These are phyloP conservation scores for Microtus oregoni DNA, from an alignment of 2,113 vertebrate genomes.

Conservation along the genomic window DNA sequence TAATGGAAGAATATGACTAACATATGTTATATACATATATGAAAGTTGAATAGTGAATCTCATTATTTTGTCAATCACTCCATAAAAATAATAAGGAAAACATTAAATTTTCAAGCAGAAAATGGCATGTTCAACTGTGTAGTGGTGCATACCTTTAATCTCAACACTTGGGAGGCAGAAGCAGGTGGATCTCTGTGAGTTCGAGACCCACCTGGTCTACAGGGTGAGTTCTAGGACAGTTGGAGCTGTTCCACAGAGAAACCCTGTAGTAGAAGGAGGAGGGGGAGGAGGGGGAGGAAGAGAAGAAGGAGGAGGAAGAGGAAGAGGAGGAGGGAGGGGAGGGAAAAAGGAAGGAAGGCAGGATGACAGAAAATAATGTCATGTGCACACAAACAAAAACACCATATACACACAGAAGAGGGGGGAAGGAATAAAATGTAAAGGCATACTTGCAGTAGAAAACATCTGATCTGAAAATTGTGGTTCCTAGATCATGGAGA, in stretches of 20 bases:
- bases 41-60: not conserved
- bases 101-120: not conserved
- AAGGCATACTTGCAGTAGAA: not conserved
- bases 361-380: not conserved
- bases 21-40: not conserved
- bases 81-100: not conserved
- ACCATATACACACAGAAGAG: not conserved
- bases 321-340: no score
- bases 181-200: not conserved
- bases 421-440: not conserved
- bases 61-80: not conserved
- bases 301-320: no score
- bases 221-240: not conserved
- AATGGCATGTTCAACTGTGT: not conserved
- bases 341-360: not conserved
- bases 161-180: not conserved
- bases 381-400: no score
- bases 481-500: not conserved
- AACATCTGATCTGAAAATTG: not conserved
- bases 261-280: not conserved
- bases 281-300: fast-evolving
- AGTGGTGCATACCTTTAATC: not conserved
- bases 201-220: no score
- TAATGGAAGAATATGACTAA: not conserved
- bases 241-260: not conserved